Evolutionary conservation across 1,140 invertebrate species (phyloP), one percentile per base, ranked within the genome.

Genomic region (Notospermus geniculatus): DNA sequence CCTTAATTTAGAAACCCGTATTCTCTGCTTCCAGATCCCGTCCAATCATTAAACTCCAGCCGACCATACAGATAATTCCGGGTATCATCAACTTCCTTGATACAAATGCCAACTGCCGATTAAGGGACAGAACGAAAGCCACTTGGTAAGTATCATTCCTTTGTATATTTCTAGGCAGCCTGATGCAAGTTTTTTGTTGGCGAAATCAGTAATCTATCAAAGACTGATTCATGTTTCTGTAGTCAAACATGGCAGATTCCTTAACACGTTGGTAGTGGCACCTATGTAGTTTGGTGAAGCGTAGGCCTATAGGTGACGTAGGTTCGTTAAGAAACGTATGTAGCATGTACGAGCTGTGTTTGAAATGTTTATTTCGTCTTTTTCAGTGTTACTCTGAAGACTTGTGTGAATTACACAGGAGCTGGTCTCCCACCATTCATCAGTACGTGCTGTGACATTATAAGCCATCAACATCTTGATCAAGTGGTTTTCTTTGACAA

Each of bases 341-440:
- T n/a, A n/a, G n/a, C n/a, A n/a, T n/a, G n/a, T n/a, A n/a, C n/a
- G n/a, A n/a, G n/a, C n/a, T n/a, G n/a, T n/a, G n/a, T 15, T n/a
- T 41, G n/a, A 23, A 25, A n/a, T n/a, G n/a, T n/a, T n/a, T n/a
- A n/a, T n/a, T n/a, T 58, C 54, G 22, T 53, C 46, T 55, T 56
- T 73, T 69, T 59, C 66, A 73, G 74, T 79, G 86, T 93, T 4
- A 80, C 84, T 2, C 81, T 97, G 1, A 87, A 87, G 63, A 88
- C 90, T 57, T 97, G 92, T 71, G 86, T 95, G 65, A 87, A 87
- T 55, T 97, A 93, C 70, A 85, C 83, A 25, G 94, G 93, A 0
- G 84, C 89, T 59, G 88, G 90, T 59, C 87, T 93, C 9, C 65
- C 67, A 15, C 59, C 64, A 22, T 56, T 66, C 57, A 62, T 76